These are phyloP conservation scores for Drosophila truncata DNA, from an alignment of 1,140 invertebrate species.

Conservation along the genomic window DNA sequence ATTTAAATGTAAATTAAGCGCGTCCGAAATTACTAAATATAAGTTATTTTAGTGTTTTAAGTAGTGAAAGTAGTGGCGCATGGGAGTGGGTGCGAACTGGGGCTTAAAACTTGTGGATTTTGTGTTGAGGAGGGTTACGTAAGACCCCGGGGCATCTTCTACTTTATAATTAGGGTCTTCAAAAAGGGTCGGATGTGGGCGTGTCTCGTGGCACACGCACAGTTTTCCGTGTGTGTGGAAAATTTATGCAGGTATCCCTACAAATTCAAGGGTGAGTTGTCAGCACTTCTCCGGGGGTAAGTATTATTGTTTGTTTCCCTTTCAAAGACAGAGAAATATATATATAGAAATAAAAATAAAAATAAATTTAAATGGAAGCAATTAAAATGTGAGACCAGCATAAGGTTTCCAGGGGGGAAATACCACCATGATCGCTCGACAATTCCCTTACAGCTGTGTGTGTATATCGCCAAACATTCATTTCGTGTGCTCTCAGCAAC, in stretches of 20 bases:
- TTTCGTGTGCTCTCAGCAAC: slow-evolving; percentile 73
- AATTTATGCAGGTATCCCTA: slow-evolving; percentile 62
- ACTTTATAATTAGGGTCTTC: slow-evolving; percentile 9
- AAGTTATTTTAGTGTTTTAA: slow-evolving; percentile 82
- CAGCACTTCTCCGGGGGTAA: slow-evolving; percentile 20
- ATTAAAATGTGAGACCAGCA: slow-evolving; percentile 68
- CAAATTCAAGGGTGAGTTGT: slow-evolving; percentile 22
- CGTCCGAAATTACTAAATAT: slow-evolving; percentile 74
- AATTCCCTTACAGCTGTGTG: slow-evolving; percentile 69
- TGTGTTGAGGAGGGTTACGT: slow-evolving; percentile 10
- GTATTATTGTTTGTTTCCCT: background rate
- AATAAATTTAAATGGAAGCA: slow-evolving; percentile 74
- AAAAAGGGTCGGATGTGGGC: slow-evolving; percentile 45
- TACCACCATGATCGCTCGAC: slow-evolving; percentile 75
- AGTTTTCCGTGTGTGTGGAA: background rate
- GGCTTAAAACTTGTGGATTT: slow-evolving; percentile 10
- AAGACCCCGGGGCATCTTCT: slow-evolving; percentile 16
- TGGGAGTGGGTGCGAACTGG: slow-evolving; percentile 59
- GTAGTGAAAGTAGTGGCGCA: slow-evolving; percentile 65
- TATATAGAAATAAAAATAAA: slow-evolving; percentile 34
- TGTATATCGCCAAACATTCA: slow-evolving; percentile 58
- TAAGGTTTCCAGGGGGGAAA: slow-evolving; percentile 50
- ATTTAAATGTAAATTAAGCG: slow-evolving; percentile 78
- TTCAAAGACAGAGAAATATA: background rate
- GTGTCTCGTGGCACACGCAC: slow-evolving; percentile 29